Base-by-base conservation (phyloP, 2,797 vertebrate genomes). In the Neosilurus mollespiculum region DNA sequence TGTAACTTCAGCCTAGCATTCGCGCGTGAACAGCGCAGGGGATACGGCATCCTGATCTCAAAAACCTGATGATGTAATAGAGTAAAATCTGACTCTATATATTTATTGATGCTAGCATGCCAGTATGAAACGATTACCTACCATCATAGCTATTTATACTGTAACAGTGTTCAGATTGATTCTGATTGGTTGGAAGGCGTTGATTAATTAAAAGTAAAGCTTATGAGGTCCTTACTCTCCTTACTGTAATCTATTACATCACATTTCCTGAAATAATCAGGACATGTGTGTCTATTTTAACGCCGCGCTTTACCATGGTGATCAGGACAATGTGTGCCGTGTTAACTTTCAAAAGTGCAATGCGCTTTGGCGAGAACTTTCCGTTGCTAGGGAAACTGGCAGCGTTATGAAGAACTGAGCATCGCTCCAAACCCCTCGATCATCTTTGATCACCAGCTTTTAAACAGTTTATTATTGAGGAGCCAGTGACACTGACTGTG, bases 331-430 rank as follows among this genome's bases (percentile, higher is more conserved):
- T 61, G 54, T 84, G 72, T 81, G 61, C 59, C 1, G 15, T 34
- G n/a, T 51, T 85, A 64, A 85, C 62, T 53, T 49, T n/a, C 34
- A 37, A 81, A 75, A 26, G 30, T 37, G 69, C 78, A 73, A 56
- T 26, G 24, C 53, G 78, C 53, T 67, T 66, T 51, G 69, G 67
- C 67, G 51, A 84, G 70, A 84, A 69, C 78, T 71, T 76, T 86
- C 53, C 53, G 89, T 90, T 88, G 82, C 89, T 87, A 90, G 89
- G 84, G 88, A 84, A 89, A 89, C 89, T 82, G 43, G 78, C 71
- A 70, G 78, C 30, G 62, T 86, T 85, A 61, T 71, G 24, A 80
- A 86, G 80, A 78, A 86, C 73, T 77, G 37, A n/a, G 43, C 15
- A 51, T 20, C 4, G 3, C 20, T 81, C 77, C 59, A 18, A 51